These are phyloP conservation scores for Astreopora myriophthalma DNA, from an alignment of 64 coral and sea anemone genomes.

Conservation along the genomic window DNA sequence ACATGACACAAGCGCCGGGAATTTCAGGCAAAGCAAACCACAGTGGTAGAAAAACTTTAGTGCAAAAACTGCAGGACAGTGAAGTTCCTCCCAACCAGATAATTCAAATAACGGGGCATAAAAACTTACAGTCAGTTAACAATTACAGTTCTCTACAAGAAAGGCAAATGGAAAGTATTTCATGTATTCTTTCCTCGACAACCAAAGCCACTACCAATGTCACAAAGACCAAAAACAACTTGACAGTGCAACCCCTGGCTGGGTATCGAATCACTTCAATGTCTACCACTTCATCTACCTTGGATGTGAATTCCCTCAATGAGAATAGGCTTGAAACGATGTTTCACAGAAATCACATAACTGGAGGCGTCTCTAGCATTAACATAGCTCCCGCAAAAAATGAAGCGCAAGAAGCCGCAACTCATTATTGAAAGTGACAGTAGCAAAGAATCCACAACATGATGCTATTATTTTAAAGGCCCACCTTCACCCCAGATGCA, in stretches of 20 bases:
- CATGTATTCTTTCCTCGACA: constrained; percentile 7
- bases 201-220: constrained; percentile 4
- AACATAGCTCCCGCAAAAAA: constrained; percentile 34
- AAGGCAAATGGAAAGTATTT: constrained; percentile 43
- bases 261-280: constrained; percentile 25
- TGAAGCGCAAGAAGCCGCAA: neutral
- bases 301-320: neutral
- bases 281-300: constrained; percentile 19
- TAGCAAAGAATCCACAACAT: constrained; percentile 9
- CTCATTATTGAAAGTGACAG: constrained; percentile 1
- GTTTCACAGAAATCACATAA: neutral
- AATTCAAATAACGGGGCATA: constrained; percentile 33
- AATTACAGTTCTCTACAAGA: constrained; percentile 2
- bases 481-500: no score
- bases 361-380: neutral
- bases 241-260: constrained; percentile 25
- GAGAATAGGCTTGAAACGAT: constrained; percentile 36
- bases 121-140: constrained; percentile 13
- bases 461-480: no score
- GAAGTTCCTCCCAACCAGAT: constrained; percentile 35
- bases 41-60: constrained; percentile 29
- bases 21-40: constrained; percentile 5
- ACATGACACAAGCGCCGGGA: neutral
- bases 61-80: constrained; percentile 29
- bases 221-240: constrained; percentile 17